Evolutionary conservation across 2,113 vertebrate species (phyloP).

Genomic region (Halcyon senegalensis): DNA sequence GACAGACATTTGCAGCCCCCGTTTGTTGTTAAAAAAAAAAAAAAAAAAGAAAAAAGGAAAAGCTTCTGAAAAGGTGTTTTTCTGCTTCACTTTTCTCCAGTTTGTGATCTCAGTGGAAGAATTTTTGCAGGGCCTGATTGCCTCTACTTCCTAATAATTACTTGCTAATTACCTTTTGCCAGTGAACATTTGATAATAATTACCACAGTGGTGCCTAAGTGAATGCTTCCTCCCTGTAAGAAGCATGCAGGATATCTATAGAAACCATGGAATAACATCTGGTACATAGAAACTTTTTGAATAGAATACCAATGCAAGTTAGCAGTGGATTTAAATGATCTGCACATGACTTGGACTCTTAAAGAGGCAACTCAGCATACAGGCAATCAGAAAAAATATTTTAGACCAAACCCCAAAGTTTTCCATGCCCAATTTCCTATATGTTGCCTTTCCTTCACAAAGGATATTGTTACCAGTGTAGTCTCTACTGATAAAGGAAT

Average conservation of each 20-base stretch:
- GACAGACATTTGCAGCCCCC: not conserved
- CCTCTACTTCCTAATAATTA: slow-evolving; percentile 17
- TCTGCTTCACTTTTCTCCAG: not conserved
- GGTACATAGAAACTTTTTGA: not conserved
- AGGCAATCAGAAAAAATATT: not conserved
- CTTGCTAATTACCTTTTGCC: slow-evolving; percentile 36
- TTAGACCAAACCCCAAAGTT: not conserved
- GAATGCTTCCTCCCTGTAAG: not conserved
- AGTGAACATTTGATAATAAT: slow-evolving; percentile 32
- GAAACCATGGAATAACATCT: not conserved
- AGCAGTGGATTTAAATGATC: not conserved
- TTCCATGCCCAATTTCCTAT: not conserved
- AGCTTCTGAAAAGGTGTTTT: not conserved
- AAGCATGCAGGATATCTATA: not conserved
- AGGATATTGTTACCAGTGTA: not conserved
- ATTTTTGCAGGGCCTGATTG: not conserved
- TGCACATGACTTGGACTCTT: not conserved
- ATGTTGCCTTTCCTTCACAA: not conserved
- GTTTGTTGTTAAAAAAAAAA: not conserved
- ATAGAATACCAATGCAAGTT: not conserved
- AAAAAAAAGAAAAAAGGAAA: not conserved
- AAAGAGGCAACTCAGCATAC: not conserved
- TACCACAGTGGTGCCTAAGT: not conserved
- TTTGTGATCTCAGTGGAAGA: not conserved
- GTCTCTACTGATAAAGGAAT: not conserved